phyloP scores from a whole-genome alignment of 2,113 vertebrate genomes.

The Egretta garzetta region DNA sequence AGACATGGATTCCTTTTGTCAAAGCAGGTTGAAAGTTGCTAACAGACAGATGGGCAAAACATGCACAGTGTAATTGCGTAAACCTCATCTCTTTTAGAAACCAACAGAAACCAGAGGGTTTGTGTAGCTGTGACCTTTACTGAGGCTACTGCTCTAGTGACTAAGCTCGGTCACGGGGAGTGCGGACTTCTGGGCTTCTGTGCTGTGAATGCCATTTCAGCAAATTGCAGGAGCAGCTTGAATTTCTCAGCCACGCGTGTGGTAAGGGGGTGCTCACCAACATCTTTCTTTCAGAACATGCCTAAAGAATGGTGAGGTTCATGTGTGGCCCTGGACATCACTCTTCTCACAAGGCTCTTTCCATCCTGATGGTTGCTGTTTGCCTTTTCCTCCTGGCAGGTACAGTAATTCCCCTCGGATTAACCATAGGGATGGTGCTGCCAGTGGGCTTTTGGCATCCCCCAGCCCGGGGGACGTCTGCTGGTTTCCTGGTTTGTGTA shows the following conservation, averaged over 20 bases:
- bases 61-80: background rate
- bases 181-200: background rate
- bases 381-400: background rate
- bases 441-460: background rate
- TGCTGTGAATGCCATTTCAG: background rate
- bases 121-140: background rate
- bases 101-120: background rate
- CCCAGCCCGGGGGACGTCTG: background rate
- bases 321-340: background rate
- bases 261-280: background rate
- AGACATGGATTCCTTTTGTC: background rate
- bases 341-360: background rate
- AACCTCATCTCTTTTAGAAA: background rate
- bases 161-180: fast-evolving
- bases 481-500: background rate
- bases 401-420: background rate
- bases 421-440: background rate
- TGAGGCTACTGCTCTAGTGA: background rate
- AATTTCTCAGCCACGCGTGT: background rate
- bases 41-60: background rate
- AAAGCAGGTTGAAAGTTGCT: background rate
- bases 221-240: background rate
- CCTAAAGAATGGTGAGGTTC: constrained; percentile 26
- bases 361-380: background rate
- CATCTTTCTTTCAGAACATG: constrained; percentile 13